These are phyloP conservation scores for Phrynocephalus versicolor DNA, from an alignment of 2,113 vertebrate species.

Conservation along the genomic window DNA sequence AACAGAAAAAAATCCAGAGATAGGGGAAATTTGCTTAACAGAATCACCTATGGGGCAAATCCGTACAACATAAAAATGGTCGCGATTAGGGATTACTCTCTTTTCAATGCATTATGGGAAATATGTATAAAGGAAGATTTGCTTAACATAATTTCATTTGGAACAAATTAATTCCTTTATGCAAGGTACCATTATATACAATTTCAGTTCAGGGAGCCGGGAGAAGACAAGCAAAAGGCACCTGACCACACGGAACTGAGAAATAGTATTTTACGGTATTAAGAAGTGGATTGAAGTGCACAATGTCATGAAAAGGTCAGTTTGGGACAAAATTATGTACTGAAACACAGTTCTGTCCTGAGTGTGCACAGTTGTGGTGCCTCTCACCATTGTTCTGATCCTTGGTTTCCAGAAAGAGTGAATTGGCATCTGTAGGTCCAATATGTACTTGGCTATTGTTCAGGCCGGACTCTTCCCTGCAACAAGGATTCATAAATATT, in stretches of 20 bases:
- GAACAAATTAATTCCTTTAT: no score
- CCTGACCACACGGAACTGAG: background rate
- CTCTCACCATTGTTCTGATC: conserved; percentile 77
- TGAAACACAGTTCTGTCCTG: background rate
- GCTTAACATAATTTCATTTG: no score
- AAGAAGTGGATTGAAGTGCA: background rate
- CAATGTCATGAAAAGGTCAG: background rate
- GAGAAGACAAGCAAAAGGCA: background rate
- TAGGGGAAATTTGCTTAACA: no score
- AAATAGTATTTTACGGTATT: background rate
- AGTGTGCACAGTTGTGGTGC: background rate
- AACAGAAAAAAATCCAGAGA: no score
- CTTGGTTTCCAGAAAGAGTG: conserved; percentile 79
- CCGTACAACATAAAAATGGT: no score
- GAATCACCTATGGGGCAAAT: no score
- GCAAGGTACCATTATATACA: no score
- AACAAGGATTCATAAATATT: conserved; percentile 14
- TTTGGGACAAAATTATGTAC: background rate
- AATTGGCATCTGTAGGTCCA: conserved; percentile 75
- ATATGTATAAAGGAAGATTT: no score
- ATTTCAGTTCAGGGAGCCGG: background rate
- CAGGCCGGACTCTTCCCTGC: conserved; percentile 84
- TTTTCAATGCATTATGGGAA: no score
- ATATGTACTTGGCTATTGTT: conserved; percentile 80
- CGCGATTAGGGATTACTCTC: no score